These are phyloP conservation scores for Micrasema longulum DNA, from an alignment of 1,140 invertebrate species.

Conservation along the genomic window DNA sequence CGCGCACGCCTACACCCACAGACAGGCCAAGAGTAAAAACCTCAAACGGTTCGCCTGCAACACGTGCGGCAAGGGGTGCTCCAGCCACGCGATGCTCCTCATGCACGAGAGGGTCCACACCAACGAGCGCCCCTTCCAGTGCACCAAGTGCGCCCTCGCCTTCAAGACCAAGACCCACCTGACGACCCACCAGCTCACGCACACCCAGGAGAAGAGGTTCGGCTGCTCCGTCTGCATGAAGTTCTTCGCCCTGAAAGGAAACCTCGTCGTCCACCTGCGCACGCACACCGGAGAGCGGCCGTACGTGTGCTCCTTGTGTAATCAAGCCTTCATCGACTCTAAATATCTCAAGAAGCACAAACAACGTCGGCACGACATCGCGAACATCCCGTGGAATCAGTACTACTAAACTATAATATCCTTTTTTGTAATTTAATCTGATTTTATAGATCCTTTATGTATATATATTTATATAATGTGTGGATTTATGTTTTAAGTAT, in stretches of 20 bases:
- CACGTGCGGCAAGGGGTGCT: constrained; percentile 64
- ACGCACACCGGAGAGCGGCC: constrained; percentile 73
- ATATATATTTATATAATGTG: too few relatives aligned
- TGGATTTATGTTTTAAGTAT: too few relatives aligned
- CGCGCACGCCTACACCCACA: constrained; percentile 56
- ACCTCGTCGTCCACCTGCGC: constrained; percentile 65
- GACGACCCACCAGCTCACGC: constrained; percentile 68
- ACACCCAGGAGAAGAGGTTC: constrained; percentile 68
- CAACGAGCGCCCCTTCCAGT: constrained; percentile 68
- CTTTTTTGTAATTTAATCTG: too few relatives aligned
- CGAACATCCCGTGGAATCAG: constrained; percentile 63
- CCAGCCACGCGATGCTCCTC: constrained; percentile 68
- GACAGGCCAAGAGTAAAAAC: constrained; percentile 57
- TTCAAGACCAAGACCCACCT: constrained; percentile 71
- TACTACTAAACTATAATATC: constrained; percentile 42
- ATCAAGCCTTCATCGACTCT: constrained; percentile 68
- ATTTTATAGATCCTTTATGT: too few relatives aligned
- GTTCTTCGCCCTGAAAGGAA: constrained; percentile 66
- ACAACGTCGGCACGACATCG: constrained; percentile 64
- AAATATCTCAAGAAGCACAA: constrained; percentile 68
- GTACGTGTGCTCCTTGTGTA: constrained; percentile 74
- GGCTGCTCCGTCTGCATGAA: constrained; percentile 69
- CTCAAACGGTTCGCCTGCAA: constrained; percentile 62
- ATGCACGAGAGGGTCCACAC: constrained; percentile 71
- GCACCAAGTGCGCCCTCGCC: constrained; percentile 66